Percentiles rank a stretch among this genome's conserved stretches.
Evolutionary conservation across 2,113 vertebrate species (phyloP).

Genomic region (Cyphomyrus plagiostoma): DNA sequence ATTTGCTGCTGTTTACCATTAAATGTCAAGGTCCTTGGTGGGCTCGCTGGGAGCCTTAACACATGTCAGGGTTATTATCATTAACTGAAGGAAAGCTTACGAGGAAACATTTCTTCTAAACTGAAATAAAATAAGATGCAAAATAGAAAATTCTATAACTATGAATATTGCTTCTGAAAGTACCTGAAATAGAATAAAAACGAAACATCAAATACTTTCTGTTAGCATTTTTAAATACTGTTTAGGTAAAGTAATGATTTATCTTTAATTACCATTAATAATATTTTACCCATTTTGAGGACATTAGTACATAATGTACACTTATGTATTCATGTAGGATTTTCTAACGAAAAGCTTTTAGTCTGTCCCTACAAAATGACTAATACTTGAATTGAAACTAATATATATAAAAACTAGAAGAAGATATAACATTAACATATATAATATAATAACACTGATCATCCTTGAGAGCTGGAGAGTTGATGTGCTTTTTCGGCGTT

Average conservation of each 20-base stretch:
- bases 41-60: neutral
- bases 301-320: neutral
- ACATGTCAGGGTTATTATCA: neutral
- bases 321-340: neutral
- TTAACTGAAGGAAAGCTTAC: neutral
- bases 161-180: constrained; percentile 21
- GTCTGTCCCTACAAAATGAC: neutral
- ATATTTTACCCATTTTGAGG: neutral
- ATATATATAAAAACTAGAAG: neutral
- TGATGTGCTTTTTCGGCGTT: constrained; percentile 25
- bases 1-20: neutral
- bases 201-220: neutral
- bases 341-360: neutral
- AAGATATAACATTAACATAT: neutral
- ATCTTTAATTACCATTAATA: neutral
- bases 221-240: neutral
- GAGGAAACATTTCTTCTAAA: neutral
- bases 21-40: neutral
- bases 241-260: neutral
- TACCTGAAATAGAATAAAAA: neutral
- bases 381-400: neutral
- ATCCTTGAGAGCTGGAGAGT: constrained; percentile 35
- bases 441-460: neutral
- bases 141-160: constrained; percentile 32
- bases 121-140: neutral